Conservation (phyloP, 2,888 invertebrate species). For the Parapristionchus giblindavisi region DNA sequence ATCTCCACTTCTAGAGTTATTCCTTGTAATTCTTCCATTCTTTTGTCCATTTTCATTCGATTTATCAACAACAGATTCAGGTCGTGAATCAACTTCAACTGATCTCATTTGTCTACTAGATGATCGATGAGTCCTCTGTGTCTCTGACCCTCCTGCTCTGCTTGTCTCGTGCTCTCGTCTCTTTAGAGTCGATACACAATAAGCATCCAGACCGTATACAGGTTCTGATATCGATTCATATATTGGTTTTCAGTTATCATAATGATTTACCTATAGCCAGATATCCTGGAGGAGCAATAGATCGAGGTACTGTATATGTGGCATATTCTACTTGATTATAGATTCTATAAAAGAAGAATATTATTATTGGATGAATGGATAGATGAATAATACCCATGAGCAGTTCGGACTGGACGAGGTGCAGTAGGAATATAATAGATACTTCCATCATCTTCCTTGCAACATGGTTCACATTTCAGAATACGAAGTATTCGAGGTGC, state of each 20-base stretch:
- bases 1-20: conserved; percentile 11
- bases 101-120: conserved; percentile 8
- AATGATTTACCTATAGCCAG: conserved; percentile 47
- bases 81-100: conserved; percentile 20
- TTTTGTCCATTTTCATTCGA: not conserved
- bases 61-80: conserved; percentile 18
- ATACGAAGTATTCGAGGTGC: conserved; percentile 46
- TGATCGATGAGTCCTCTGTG: not conserved
- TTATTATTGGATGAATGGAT: not conserved
- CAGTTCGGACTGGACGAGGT: conserved; percentile 51
- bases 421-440: conserved; percentile 63
- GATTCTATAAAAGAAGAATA: conserved; percentile 39
- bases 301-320: conserved; percentile 50
- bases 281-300: conserved; percentile 52
- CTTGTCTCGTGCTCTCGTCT: conserved; percentile 4
- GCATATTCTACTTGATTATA: conserved; percentile 51
- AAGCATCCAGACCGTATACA: conserved; percentile 39
- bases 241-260: conserved; percentile 7
- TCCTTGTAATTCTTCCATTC: conserved; percentile 3
- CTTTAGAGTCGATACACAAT: conserved; percentile 7
- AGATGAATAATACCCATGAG: conserved; percentile 37
- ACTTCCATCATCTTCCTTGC: conserved; percentile 59
- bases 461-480: conserved; percentile 49
- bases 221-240: not conserved
- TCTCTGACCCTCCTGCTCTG: not conserved